Conservation (phyloP, 2,113 vertebrate genomes). For the Mustelus asterias region DNA sequence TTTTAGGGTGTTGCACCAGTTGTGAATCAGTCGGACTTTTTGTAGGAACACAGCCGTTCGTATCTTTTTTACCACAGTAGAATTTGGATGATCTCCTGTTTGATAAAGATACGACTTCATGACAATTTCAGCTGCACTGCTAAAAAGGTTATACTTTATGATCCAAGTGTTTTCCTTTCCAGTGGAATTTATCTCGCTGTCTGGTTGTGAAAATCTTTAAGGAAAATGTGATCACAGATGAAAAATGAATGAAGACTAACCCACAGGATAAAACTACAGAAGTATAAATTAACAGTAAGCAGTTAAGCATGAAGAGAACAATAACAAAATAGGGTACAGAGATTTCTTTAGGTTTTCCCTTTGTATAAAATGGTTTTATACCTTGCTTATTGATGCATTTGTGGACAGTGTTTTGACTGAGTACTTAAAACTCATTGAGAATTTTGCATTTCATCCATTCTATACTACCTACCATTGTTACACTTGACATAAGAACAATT, state of each 20-base stretch:
- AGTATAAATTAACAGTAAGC: neutral
- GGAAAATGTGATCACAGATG: neutral
- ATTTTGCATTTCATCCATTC: neutral
- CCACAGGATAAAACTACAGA: neutral
- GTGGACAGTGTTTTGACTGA: neutral
- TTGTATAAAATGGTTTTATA: neutral
- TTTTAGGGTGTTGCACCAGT: neutral
- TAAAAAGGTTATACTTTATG: conserved; percentile 51
- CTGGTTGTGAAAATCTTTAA: neutral
- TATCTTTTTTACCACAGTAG: conserved; percentile 40
- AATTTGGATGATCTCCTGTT: conserved; percentile 46
- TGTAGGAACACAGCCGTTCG: conserved; percentile 52
- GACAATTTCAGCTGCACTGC: conserved; percentile 51
- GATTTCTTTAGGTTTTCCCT: neutral
- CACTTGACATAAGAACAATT: neutral
- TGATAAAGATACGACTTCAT: conserved; percentile 51
- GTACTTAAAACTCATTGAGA: neutral
- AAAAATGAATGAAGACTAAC: neutral
- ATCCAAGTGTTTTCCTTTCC: neutral
- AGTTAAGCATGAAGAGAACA: neutral
- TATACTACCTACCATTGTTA: neutral
- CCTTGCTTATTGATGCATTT: neutral
- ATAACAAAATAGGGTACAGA: neutral
- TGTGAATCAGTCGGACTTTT: conserved; percentile 25
- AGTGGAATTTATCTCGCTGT: conserved; percentile 39